phyloP scores from a whole-genome alignment of 2,797 vertebrate genomes.

The Chiroxiphia lanceolata region DNA sequence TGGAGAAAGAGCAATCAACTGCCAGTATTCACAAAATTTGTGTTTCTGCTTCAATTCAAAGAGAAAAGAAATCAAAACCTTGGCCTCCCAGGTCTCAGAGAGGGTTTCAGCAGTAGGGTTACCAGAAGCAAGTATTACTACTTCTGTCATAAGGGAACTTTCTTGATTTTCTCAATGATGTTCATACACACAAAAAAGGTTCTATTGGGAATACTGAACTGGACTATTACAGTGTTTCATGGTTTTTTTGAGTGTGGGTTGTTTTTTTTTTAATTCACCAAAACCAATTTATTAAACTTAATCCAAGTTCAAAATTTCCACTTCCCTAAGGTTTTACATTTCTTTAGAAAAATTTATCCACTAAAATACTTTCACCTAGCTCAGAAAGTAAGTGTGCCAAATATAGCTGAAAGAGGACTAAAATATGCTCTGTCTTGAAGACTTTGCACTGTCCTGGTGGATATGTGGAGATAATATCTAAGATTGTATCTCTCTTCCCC shows the following conservation, averaged over 20 bases:
- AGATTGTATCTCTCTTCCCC: neutral
- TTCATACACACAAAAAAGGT: neutral
- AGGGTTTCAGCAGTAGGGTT: neutral
- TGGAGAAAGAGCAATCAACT: neutral
- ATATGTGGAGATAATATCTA: neutral
- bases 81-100: neutral
- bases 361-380: neutral
- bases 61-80: neutral
- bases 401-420: neutral
- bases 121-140: neutral
- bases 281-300: neutral
- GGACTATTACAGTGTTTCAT: neutral
- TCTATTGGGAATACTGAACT: neutral
- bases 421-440: neutral
- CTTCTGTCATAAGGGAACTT: neutral
- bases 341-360: neutral
- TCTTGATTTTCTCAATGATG: neutral
- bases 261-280: neutral
- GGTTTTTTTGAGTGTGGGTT: no score
- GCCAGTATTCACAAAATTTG: neutral
- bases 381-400: neutral
- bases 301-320: neutral
- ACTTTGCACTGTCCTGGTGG: neutral
- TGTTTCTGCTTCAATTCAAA: neutral
- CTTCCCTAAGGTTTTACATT: neutral